Evolutionary conservation across 2,113 vertebrate species (phyloP).

Genomic region (Patagioenas fasciata): DNA sequence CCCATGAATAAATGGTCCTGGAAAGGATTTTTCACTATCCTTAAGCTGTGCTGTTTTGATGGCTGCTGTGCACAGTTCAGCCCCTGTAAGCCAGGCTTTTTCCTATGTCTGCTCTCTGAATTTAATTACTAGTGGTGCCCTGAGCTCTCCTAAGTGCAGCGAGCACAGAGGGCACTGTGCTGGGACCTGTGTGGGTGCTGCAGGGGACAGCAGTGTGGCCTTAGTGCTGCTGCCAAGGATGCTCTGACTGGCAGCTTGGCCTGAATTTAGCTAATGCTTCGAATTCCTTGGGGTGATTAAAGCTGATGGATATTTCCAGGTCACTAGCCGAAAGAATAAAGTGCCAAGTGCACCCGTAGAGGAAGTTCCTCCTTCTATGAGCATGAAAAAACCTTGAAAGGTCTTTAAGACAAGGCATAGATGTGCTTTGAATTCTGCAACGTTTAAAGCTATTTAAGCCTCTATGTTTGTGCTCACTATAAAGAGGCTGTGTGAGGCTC

Average conservation of each 20-base stretch:
- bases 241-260: background rate
- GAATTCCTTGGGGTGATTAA: background rate
- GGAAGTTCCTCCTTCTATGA: background rate
- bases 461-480: background rate
- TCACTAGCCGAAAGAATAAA: background rate
- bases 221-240: background rate
- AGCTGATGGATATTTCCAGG: conserved; percentile 3
- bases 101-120: background rate
- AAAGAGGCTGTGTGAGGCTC: background rate
- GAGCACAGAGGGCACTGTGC: background rate
- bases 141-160: background rate
- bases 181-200: background rate
- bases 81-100: background rate
- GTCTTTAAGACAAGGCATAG: background rate
- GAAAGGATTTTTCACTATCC: background rate
- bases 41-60: background rate
- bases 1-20: background rate
- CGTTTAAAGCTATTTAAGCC: background rate
- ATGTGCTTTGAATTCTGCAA: background rate
- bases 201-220: background rate
- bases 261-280: background rate
- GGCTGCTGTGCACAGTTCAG: background rate
- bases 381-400: background rate
- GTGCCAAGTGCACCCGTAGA: background rate
- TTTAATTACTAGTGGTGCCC: background rate